A percentile compares a stretch with the other conserved stretches of the same genome.
These are phyloP conservation scores for Drosophila quinaria DNA, from an alignment of 2,888 invertebrate species.

Conservation along the genomic window DNA sequence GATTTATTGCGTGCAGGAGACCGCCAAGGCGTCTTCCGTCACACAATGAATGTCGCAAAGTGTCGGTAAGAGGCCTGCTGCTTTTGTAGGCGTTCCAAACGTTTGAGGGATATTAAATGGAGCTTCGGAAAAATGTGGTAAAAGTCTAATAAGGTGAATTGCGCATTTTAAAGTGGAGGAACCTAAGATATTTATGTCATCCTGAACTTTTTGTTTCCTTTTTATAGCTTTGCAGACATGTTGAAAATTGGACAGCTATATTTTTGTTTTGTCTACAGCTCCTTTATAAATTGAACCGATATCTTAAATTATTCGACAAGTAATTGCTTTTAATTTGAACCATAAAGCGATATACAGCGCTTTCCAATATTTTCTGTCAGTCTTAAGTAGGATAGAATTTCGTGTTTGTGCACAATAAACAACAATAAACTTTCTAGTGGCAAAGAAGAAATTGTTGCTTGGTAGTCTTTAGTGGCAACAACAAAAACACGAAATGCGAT, in stretches of 20 bases:
- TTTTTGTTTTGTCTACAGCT: no score
- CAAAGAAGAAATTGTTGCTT: constrained; percentile 27
- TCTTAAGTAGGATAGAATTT: constrained; percentile 26
- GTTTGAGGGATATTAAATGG: constrained; percentile 49
- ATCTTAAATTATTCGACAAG: constrained; percentile 23
- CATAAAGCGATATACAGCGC: constrained; percentile 37
- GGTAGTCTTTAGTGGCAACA: constrained; percentile 4
- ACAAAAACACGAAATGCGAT: constrained; percentile 15
- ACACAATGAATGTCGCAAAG: constrained; percentile 61
- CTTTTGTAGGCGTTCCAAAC: constrained; percentile 33
- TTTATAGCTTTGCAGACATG: no score
- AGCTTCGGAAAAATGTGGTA: constrained; percentile 4
- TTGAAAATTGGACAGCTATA: no score
- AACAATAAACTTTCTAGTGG: constrained; percentile 53
- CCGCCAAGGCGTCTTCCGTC: constrained; percentile 42
- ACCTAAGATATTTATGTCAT: no score
- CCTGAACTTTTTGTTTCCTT: no score
- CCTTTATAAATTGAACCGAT: no score
- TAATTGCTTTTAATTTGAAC: constrained; percentile 38
- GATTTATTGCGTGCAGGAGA: constrained; percentile 60
- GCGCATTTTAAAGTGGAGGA: no score
- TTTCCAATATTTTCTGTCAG: constrained; percentile 13
- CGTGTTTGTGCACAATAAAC: constrained; percentile 45
- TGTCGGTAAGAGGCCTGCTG: constrained; percentile 35
- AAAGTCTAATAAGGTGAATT: background rate